Evolutionary conservation across 2,113 vertebrate genomes (phyloP), one percentile per base, ranked within the genome.

Genomic region (Misgurnus mizolepis): DNA sequence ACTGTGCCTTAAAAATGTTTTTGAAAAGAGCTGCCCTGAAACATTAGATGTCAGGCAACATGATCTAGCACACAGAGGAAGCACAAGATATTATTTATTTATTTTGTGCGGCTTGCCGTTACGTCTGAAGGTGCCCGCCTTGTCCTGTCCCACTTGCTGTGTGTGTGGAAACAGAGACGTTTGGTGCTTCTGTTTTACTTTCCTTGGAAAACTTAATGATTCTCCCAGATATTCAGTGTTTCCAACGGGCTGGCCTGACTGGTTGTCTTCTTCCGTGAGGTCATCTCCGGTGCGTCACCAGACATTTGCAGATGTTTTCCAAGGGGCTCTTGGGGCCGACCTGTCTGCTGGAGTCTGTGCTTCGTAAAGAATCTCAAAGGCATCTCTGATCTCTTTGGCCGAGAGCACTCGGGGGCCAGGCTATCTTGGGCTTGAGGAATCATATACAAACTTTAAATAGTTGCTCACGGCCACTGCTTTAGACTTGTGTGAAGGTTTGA

Each of bases 11-110:
- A 67, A 68, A 50, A 62, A 49, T 80, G 79, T 67, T 81, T 84
- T 84, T 80, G 65, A 87, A 86, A 85, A 83, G 74, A 62, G 76
- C 67, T 68, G 73, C 67, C 15, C 6, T 86, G 93, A 92, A 95
- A 95, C 89, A 76, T 81, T 78, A 94, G 93, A 89, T 84, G 85
- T 83, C 82, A 50, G 89, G 94, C 89, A 95, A 96, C 76, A 76
- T 1, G 90, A 96, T 90, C 93, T 85, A 86, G 50, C 74, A 85
- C 82, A 80, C 76, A 88, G 14, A 55, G 90, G 62, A 82, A 87
- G 76, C 80, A 61, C 27, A 82, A 62, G 85, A 76, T 88, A 94
- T 95, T 92, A 96, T 93, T 96, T 90, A 95, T 95, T 92, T 89
- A 92, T 85, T 82, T 43, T 15, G 62, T 80, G 73, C 49, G 49